Conservation (phyloP, 1,140 invertebrate species). For the Reticulitermes speratus region DNA sequence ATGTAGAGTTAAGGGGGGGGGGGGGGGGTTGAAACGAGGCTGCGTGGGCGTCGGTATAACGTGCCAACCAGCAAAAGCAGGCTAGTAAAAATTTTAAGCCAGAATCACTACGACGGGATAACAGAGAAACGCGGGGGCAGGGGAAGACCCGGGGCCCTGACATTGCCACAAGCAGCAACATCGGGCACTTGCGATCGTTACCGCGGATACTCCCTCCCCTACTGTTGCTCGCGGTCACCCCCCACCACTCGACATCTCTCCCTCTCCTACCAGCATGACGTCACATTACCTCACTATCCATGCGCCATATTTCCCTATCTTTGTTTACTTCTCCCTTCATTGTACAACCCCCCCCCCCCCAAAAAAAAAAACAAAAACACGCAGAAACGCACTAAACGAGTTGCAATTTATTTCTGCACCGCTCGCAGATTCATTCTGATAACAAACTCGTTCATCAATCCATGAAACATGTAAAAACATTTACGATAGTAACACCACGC, state of each 20-base stretch:
- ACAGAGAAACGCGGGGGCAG: slow-evolving; percentile 25
- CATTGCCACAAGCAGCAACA: not conserved
- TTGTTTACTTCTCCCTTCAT: not conserved
- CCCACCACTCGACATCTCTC: not conserved
- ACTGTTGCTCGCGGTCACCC: not conserved
- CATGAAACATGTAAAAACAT: too few species aligned
- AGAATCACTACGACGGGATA: not conserved
- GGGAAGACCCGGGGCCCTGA: not conserved
- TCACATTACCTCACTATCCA: not conserved
- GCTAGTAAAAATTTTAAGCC: slow-evolving; percentile 16
- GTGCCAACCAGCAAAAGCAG: slow-evolving; percentile 30
- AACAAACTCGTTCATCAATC: not conserved
- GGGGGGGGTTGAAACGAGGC: not conserved
- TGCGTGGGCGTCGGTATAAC: slow-evolving; percentile 18
- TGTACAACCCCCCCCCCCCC: not conserved
- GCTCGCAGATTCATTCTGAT: not conserved
- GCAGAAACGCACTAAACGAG: not conserved
- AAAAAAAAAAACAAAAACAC: not conserved
- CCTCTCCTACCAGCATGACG: not conserved
- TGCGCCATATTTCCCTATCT: not conserved
- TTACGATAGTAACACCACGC: not conserved
- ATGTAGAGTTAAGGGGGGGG: not conserved
- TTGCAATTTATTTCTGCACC: not conserved
- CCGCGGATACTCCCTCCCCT: not conserved
- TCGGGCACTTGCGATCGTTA: not conserved